Evolutionary conservation across 2,113 vertebrate genomes (phyloP).

Genomic region (Apteryx mantelli): DNA sequence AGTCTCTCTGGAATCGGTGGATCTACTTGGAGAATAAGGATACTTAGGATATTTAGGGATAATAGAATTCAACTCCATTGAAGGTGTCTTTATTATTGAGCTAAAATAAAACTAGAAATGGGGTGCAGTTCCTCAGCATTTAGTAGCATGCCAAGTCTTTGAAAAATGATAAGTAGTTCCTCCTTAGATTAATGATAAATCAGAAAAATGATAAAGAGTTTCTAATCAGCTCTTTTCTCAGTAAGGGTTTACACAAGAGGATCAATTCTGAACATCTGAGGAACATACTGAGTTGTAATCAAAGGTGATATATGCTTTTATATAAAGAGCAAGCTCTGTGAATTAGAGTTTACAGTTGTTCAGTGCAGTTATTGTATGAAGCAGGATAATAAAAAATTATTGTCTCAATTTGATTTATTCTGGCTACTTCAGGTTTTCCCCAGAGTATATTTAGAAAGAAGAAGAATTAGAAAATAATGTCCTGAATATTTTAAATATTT

Average conservation of each 20-base stretch:
- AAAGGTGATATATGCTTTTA: not conserved
- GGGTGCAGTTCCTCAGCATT: not conserved
- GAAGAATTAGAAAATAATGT: not conserved
- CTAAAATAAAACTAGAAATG: not conserved
- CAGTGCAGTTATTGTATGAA: not conserved
- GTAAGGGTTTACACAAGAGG: not conserved
- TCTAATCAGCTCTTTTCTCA: not conserved
- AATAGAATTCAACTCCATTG: not conserved
- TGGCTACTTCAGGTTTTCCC: not conserved
- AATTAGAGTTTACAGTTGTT: not conserved
- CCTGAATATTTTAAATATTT: not conserved
- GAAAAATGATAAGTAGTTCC: not conserved
- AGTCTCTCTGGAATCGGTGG: not conserved
- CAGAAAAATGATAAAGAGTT: not conserved
- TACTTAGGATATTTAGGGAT: not conserved
- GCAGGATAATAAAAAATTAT: not conserved
- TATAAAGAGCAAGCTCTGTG: not conserved
- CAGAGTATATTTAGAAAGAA: not conserved
- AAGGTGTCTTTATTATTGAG: accelerated
- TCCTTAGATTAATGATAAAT: not conserved
- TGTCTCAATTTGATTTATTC: not conserved
- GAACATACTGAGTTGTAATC: not conserved
- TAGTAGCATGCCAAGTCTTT: not conserved
- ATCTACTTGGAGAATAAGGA: not conserved
- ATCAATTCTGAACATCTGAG: not conserved